Evolutionary conservation across 2,113 vertebrate genomes (phyloP), one percentile per base, ranked within the genome.

Genomic region (Cranoglanis bouderius): DNA sequence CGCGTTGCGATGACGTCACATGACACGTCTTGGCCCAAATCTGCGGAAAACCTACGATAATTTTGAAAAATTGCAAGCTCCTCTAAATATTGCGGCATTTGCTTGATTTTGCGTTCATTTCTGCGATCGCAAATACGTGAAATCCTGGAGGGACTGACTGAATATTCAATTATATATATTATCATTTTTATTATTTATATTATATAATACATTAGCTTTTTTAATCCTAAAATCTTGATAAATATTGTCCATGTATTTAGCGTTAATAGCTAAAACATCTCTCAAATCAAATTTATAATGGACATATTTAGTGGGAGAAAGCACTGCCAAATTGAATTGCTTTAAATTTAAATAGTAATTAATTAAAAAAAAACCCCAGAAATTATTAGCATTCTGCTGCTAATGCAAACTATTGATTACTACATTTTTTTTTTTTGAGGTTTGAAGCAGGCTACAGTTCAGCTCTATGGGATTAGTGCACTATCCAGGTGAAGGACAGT

Each of bases 401-500:
- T 46, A 74, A 74, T 74, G 6, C 21, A 26, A n/a, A 8, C 46
- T 51, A 3, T 49, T 80, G n/a, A 80, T 80, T n/a, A 51, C 29
- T 26, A 26, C 46, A 70, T 18, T 13, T 75, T 70, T 43, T 70
- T 26, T 59, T 8, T 59, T 24, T 8, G 1, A 24, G 13, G 24
- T n/a, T 85, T 55, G n/a, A 81, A 55, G n/a, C 8, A 55, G 78
- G 63, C 40, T 70, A 6, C 19, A 6, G 6, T 85, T 18, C 38
- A 43, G 55, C 51, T 59, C 26, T 21, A 12, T 59, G 40, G n/a
- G 83, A 88, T 82, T 75, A 81, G 83, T 72, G 49, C 35, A 35
- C 77, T 55, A 70, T 80, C 21, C 65, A 67, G 43, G 82, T 82
- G 88, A 87, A 89, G 88, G 81, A 86, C 90, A 61, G 85, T 10